A percentile compares a stretch with the other conserved stretches of the same genome.
Conservation (phyloP, 2,797 vertebrate species). For the Cirrhinus mrigala region DNA sequence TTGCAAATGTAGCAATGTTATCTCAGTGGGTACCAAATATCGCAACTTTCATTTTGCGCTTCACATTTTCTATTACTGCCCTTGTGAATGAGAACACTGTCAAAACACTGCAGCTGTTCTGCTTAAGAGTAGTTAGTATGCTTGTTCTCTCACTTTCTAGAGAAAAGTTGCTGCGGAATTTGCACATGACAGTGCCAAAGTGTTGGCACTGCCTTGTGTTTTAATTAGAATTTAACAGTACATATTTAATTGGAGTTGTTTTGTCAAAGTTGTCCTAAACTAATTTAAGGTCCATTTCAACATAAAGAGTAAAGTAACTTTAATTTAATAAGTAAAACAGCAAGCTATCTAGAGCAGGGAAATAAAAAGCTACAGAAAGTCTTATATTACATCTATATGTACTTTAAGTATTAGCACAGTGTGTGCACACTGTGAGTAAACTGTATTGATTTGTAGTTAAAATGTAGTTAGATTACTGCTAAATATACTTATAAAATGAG, state of each 20-base stretch:
- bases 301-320: neutral
- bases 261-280: constrained; percentile 6
- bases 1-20: neutral
- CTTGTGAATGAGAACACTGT: constrained; percentile 17
- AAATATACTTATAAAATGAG: neutral
- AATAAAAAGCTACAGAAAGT: neutral
- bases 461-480: too few species aligned
- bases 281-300: neutral
- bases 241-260: constrained; percentile 14
- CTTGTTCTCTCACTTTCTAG: neutral
- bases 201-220: constrained; percentile 5
- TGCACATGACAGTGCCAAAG: neutral
- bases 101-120: constrained; percentile 23
- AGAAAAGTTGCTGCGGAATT: neutral
- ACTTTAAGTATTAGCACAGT: neutral
- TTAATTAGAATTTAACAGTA: constrained; percentile 26
- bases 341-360: neutral
- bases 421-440: neutral
- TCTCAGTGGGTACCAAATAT: neutral
- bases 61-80: constrained; percentile 13
- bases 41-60: neutral
- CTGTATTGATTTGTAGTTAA: neutral
- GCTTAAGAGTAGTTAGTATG: neutral
- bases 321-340: neutral
- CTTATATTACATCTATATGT: neutral